phyloP scores from a whole-genome alignment of 2,797 vertebrate genomes.

The Sebastes variabilis region DNA sequence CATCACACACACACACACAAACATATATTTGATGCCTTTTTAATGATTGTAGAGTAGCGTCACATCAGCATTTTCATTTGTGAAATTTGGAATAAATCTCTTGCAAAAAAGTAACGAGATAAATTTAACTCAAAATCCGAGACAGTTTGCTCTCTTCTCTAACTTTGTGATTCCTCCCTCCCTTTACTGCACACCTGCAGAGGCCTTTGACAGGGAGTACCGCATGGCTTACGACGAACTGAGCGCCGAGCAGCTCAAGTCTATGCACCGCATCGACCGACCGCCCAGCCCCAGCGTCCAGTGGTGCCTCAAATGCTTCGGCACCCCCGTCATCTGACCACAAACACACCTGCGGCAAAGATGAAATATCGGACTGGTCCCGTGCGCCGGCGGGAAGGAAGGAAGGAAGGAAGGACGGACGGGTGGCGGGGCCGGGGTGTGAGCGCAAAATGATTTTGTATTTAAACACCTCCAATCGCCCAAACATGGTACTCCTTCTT shows the following conservation, averaged over 20 bases:
- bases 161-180: not conserved
- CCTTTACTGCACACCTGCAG: slow-evolving; percentile 72
- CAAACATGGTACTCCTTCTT: slow-evolving; percentile 71
- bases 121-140: not conserved
- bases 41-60: not conserved
- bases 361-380: not conserved
- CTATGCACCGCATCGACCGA: slow-evolving; percentile 86
- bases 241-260: slow-evolving; percentile 86
- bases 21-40: not conserved
- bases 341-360: not conserved
- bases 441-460: not conserved
- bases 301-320: slow-evolving; percentile 93
- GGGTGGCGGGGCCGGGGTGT: not conserved
- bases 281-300: slow-evolving; percentile 87
- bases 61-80: not conserved
- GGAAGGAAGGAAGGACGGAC: not conserved
- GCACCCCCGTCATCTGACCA: slow-evolving; percentile 88
- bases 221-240: slow-evolving; percentile 86
- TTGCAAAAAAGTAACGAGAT: not conserved
- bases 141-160: not conserved
- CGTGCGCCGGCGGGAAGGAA: not conserved
- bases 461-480: slow-evolving; percentile 20
- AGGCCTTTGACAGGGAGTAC: slow-evolving; percentile 97
- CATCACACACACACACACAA: no score
- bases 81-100: not conserved